These are phyloP conservation scores for Naja naja DNA, from an alignment of 2,113 vertebrate species.

Conservation along the genomic window DNA sequence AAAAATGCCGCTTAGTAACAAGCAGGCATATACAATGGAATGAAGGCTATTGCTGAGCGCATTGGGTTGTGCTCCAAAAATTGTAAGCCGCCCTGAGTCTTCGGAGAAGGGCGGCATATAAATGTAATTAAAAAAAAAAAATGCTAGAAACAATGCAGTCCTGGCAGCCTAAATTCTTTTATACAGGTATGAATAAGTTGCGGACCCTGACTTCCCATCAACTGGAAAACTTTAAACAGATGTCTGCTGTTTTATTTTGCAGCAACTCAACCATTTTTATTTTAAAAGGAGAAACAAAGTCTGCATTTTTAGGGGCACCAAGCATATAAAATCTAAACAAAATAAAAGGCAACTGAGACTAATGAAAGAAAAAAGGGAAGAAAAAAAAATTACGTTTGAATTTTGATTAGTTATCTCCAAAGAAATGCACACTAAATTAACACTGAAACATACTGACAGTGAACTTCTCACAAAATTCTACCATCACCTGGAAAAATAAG, in stretches of 20 bases:
- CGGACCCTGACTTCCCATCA: not conserved
- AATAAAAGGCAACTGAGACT: conserved; percentile 63
- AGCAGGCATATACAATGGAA: no score
- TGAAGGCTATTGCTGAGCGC: no score
- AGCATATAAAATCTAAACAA: conserved; percentile 53
- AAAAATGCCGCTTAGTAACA: no score
- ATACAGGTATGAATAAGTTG: not conserved
- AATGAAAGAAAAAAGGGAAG: conserved; percentile 50
- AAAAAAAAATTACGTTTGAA: conserved; percentile 73
- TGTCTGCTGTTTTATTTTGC: conserved; percentile 26
- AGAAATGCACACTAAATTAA: conserved; percentile 53
- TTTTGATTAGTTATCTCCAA: conserved; percentile 66
- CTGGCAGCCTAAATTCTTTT: not conserved
- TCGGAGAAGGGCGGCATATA: no score
- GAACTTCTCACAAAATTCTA: conserved; percentile 67
- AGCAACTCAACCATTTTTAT: conserved; percentile 35
- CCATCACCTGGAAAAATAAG: conserved; percentile 49
- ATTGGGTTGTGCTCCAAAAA: no score
- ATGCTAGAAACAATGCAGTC: not conserved
- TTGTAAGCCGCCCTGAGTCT: no score
- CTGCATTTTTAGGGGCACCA: conserved; percentile 67
- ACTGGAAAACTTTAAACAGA: conserved; percentile 12
- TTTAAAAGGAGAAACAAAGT: conserved; percentile 55
- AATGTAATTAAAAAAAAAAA: no score
- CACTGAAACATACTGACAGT: conserved; percentile 60